A percentile compares a stretch with the other conserved stretches of the same genome.
Conservation (phyloP, 2,888 invertebrate species). For the Hydriomena furcata region DNA sequence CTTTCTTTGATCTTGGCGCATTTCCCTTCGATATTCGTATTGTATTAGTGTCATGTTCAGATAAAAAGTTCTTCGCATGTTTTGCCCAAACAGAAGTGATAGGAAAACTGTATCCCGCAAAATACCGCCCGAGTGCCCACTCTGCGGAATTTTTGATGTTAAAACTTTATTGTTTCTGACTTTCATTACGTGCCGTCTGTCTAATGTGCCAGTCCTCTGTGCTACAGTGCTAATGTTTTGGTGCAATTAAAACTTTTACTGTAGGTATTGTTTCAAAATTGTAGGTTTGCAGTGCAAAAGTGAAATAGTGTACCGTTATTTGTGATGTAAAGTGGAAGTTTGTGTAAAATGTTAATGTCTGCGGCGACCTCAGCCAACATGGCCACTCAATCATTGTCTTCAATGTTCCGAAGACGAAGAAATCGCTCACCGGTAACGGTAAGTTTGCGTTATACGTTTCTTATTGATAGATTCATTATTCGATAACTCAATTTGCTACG, state of each 20-base stretch:
- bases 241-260: constrained; percentile 20
- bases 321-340: constrained; percentile 39
- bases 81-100: constrained; percentile 55
- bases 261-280: constrained; percentile 14
- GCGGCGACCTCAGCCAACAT: constrained; percentile 54
- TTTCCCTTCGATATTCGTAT: constrained; percentile 8
- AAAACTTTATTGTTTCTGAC: constrained; percentile 39
- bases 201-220: constrained; percentile 25
- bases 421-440: constrained; percentile 54
- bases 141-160: constrained; percentile 49
- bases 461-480: constrained; percentile 7
- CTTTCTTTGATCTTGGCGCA: background rate
- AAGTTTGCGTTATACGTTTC: constrained; percentile 38
- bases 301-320: constrained; percentile 31
- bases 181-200: constrained; percentile 30
- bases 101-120: constrained; percentile 43
- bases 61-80: constrained; percentile 51
- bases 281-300: constrained; percentile 13
- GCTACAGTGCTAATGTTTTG: constrained; percentile 22
- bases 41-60: constrained; percentile 26
- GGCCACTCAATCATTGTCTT: constrained; percentile 61
- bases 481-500: constrained; percentile 10
- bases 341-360: constrained; percentile 63
- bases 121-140: constrained; percentile 34
- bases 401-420: constrained; percentile 64